Evolutionary conservation across 2,113 vertebrate genomes (phyloP).

Genomic region (Poecilia latipinna): DNA sequence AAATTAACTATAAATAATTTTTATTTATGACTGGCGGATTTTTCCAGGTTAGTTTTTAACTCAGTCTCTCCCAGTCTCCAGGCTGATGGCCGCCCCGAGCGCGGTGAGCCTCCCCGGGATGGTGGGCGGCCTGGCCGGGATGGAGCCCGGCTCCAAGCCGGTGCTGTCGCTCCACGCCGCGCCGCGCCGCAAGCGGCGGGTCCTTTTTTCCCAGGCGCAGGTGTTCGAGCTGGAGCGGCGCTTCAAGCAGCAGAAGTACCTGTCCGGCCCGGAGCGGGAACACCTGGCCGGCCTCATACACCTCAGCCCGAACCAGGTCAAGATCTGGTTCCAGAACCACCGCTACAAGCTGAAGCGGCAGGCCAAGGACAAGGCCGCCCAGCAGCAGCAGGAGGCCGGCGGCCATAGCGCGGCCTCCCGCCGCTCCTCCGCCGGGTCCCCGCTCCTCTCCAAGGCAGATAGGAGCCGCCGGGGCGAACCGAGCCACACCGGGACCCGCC

Average conservation of each 20-base stretch:
- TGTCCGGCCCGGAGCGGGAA: slow-evolving; percentile 94
- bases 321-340: slow-evolving; percentile 99
- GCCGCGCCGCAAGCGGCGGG: slow-evolving; percentile 89
- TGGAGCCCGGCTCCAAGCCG: slow-evolving; percentile 78
- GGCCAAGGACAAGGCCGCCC: slow-evolving; percentile 88
- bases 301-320: slow-evolving; percentile 94
- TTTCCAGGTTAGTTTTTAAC: neutral
- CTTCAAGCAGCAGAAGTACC: slow-evolving; percentile 93
- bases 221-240: slow-evolving; percentile 92
- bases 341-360: slow-evolving; percentile 97
- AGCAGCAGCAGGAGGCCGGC: slow-evolving; percentile 60
- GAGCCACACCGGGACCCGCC: slow-evolving; percentile 30
- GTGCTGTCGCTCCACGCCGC: slow-evolving; percentile 85
- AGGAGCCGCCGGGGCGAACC: slow-evolving; percentile 78
- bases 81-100: slow-evolving; percentile 88
- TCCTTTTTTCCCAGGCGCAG: slow-evolving; percentile 95
- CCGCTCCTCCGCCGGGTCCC: slow-evolving; percentile 83
- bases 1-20: too few relatives aligned
- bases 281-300: slow-evolving; percentile 92
- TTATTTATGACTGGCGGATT: too few relatives aligned
- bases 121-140: slow-evolving; percentile 15
- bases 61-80: slow-evolving; percentile 82
- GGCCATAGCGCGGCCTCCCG: slow-evolving; percentile 72
- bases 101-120: slow-evolving; percentile 88
- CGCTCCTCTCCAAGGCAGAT: slow-evolving; percentile 81